A percentile compares a stretch with the other conserved stretches of the same genome.
Evolutionary conservation across 2,113 vertebrate genomes (phyloP).

Genomic region (Muntiacus reevesi): DNA sequence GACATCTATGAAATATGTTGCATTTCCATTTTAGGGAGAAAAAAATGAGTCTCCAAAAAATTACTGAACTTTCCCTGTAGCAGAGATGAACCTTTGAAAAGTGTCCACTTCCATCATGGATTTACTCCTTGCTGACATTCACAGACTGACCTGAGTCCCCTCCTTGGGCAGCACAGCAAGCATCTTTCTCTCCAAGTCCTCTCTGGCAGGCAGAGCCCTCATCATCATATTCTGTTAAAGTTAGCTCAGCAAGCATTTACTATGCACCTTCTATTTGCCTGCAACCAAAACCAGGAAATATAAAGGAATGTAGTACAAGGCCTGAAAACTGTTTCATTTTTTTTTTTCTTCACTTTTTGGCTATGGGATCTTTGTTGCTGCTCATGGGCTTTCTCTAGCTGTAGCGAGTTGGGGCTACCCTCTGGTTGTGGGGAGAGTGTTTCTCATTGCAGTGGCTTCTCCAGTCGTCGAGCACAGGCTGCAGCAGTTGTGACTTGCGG

Average conservation of each 20-base stretch:
- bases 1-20: not conserved
- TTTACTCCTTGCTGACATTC: not conserved
- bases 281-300: not conserved
- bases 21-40: not conserved
- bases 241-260: not conserved
- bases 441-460: not conserved
- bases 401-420: not conserved
- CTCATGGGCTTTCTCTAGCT: not conserved
- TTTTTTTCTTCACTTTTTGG: not conserved
- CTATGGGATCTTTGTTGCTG: not conserved
- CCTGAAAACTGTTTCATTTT: not conserved
- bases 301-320: not conserved
- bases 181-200: not conserved
- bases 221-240: not conserved
- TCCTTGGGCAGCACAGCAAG: not conserved
- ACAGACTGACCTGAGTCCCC: not conserved
- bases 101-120: not conserved
- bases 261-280: not conserved
- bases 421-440: not conserved
- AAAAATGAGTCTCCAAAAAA: not conserved
- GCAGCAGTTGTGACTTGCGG: not conserved
- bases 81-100: not conserved
- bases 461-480: accelerated
- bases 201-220: not conserved
- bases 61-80: not conserved